Evolutionary conservation across 2,888 invertebrate species (phyloP).

Genomic region (Coleophora deauratella): DNA sequence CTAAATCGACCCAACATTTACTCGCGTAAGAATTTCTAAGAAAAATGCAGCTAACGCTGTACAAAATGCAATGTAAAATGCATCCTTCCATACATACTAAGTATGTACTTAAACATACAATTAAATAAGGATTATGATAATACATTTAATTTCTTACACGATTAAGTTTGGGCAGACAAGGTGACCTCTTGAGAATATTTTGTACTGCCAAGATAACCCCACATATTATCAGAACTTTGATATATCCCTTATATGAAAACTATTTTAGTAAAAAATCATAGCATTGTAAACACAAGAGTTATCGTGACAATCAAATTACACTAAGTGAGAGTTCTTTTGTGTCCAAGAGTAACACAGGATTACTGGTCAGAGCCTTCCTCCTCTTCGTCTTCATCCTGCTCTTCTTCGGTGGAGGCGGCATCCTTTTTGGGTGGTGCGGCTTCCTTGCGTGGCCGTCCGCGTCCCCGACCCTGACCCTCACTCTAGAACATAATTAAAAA

Average conservation of each 20-base stretch:
- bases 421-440: constrained; percentile 65
- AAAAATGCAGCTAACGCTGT: not conserved
- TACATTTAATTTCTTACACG: constrained; percentile 35
- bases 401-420: constrained; percentile 63
- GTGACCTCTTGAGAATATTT: constrained; percentile 46
- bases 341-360: constrained; percentile 42
- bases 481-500: constrained; percentile 28
- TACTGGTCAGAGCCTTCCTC: constrained; percentile 71
- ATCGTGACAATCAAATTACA: constrained; percentile 66
- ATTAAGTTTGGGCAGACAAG: constrained; percentile 47
- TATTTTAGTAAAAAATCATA: constrained; percentile 1
- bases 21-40: constrained; percentile 40
- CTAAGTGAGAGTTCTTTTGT: constrained; percentile 54
- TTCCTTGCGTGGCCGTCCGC: constrained; percentile 67
- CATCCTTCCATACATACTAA: too few species aligned
- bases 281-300: constrained; percentile 30
- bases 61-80: not conserved
- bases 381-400: constrained; percentile 67
- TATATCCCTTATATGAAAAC: too few species aligned
- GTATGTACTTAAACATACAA: constrained; percentile 31
- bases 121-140: not conserved
- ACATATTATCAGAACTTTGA: constrained; percentile 18
- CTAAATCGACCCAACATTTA: constrained; percentile 55
- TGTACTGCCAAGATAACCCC: constrained; percentile 61
- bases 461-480: constrained; percentile 57